These are phyloP conservation scores for Argyrosomus regius DNA, from an alignment of 2,797 vertebrate genomes.

Conservation along the genomic window DNA sequence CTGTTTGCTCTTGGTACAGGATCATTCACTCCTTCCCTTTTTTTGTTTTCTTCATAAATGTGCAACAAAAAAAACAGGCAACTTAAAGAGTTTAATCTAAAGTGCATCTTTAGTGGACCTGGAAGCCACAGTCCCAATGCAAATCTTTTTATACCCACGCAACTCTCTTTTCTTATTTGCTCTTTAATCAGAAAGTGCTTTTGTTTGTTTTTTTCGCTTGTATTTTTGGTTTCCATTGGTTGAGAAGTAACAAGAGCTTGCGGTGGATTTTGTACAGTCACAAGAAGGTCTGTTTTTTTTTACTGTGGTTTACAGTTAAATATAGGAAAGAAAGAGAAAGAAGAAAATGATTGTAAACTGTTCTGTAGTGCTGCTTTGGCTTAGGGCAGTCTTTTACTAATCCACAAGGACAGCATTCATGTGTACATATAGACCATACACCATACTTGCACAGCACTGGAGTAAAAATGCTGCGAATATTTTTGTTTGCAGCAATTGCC, in stretches of 20 bases:
- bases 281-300: background rate
- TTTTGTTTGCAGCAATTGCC: background rate
- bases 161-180: background rate
- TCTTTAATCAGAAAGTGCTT: background rate
- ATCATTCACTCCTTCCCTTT: constrained; percentile 2
- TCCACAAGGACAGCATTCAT: constrained; percentile 8
- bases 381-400: constrained; percentile 5
- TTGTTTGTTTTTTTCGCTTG: background rate
- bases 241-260: constrained; percentile 6
- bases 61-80: background rate
- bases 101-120: constrained; percentile 6
- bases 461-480: background rate
- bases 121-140: background rate
- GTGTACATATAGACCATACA: constrained; percentile 1
- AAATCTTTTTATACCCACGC: background rate
- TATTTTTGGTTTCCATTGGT: background rate
- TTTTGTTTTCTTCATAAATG: constrained; percentile 15
- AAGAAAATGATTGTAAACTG: background rate
- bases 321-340: background rate
- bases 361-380: constrained; percentile 2
- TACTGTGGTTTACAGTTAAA: constrained; percentile 4
- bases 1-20: background rate
- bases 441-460: background rate
- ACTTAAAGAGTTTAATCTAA: background rate
- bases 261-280: constrained; percentile 11